Base-by-base conservation (phyloP, 2,888 invertebrate genomes). In the Dexiosoma caninum region DNA sequence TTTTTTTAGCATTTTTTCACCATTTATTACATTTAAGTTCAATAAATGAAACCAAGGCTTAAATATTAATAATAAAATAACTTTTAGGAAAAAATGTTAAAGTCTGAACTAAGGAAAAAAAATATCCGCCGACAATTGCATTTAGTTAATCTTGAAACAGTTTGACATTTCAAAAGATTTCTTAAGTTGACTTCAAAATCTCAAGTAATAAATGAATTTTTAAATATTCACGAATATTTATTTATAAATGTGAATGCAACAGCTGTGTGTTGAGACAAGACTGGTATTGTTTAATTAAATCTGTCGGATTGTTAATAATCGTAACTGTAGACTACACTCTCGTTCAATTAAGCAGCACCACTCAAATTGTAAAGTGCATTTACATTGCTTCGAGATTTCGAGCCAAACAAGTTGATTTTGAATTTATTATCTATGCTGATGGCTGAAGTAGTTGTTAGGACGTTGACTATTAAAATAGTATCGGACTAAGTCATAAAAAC, bases 81-180 rank as follows among this genome's bases (percentile, higher is more conserved):
- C 5, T 16, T 49, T 1, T 42, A 30, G 1, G 16, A 12, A 9
- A 44, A 14, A 32, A 44, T n/a, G 8, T 16, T 10, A 14, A 57
- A 69, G 57, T 23, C 7, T 59, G 14, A 46, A 69, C 12, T 37
- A 70, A 49, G 32, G 30, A n/a, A n/a, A 27, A 27, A 27, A 27
- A 27, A 59, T 72, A 69, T 27, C 49, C 71, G 59, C 49, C 71
- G 76, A 76, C 76, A 76, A 76, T 72, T 64, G 55, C 44, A 42
- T 69, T 77, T 77, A 57, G 72, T 77, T 81, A 81, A 76, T 72
- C 67, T 62, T 62, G 49, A 67, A 76, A 81, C 81, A 81, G 69
- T 72, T 81, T 76, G 80, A 81, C 76, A 80, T 67, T 44, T 55
- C 44, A 16, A 60, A 64, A 46, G n/a, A n/a, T n/a, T n/a, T n/a